A percentile compares a stretch with the other conserved stretches of the same genome.
Evolutionary conservation across 1,140 invertebrate genomes (phyloP).

Genomic region (Drosophila hydei): DNA sequence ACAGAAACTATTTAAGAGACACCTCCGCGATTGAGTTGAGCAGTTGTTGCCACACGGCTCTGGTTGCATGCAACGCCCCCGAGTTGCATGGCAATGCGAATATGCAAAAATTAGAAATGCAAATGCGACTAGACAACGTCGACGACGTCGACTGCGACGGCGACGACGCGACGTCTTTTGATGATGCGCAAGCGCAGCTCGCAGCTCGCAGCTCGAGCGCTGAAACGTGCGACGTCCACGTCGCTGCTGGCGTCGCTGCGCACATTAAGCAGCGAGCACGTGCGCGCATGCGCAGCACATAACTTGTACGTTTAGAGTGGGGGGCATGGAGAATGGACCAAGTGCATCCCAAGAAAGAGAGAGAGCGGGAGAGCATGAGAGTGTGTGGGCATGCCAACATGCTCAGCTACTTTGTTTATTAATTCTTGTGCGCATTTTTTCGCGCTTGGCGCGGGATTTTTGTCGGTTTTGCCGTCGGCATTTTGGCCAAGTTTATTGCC

Average conservation of each 20-base stretch:
- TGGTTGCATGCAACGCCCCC: slow-evolving; percentile 57
- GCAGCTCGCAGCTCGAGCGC: slow-evolving; percentile 65
- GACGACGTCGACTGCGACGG: slow-evolving; percentile 27
- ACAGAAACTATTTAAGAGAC: slow-evolving; percentile 20
- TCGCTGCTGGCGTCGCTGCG: slow-evolving; percentile 36
- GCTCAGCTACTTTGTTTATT: slow-evolving; percentile 79
- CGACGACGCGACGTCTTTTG: slow-evolving; percentile 61
- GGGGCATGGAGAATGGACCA: slow-evolving; percentile 24
- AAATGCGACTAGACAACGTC: slow-evolving; percentile 55
- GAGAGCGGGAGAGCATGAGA: background rate
- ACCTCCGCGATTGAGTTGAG: slow-evolving; percentile 17
- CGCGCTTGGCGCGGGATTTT: slow-evolving; percentile 64
- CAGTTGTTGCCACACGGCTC: slow-evolving; percentile 32
- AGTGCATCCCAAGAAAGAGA: slow-evolving; percentile 35
- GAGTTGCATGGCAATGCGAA: slow-evolving; percentile 43
- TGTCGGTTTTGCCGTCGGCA: slow-evolving; percentile 55
- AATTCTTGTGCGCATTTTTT: slow-evolving; percentile 82
- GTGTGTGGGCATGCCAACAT: slow-evolving; percentile 67
- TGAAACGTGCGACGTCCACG: slow-evolving; percentile 73
- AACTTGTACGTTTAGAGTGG: slow-evolving; percentile 54
- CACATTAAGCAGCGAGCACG: slow-evolving; percentile 74
- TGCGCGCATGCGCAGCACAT: slow-evolving; percentile 80
- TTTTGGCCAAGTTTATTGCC: slow-evolving; percentile 76
- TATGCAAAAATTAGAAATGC: slow-evolving; percentile 74
- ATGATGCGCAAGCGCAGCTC: slow-evolving; percentile 73